phyloP scores from a whole-genome alignment of 2,797 vertebrate genomes.

The Acanthopagrus latus region DNA sequence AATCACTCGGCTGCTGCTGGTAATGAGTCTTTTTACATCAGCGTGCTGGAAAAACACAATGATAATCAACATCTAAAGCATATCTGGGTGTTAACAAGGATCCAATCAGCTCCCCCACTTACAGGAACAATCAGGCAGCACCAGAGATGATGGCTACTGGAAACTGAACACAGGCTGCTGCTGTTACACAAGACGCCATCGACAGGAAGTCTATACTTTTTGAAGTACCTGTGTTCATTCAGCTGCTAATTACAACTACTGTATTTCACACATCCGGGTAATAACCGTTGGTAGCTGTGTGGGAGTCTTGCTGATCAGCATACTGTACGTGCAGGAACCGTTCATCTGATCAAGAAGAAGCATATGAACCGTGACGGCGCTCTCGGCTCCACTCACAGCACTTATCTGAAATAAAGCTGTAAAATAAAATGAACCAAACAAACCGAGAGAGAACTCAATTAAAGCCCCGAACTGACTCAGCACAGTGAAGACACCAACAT shows the following conservation, averaged over 20 bases:
- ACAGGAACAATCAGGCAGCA: neutral
- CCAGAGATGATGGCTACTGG: neutral
- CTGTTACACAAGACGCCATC: neutral
- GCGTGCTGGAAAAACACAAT: neutral
- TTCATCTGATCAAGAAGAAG: conserved; percentile 20
- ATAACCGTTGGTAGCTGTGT: neutral
- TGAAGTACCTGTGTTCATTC: neutral
- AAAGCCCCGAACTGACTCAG: conserved; percentile 31
- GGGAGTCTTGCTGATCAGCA: neutral
- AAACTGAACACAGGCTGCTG: neutral
- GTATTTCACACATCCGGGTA: neutral
- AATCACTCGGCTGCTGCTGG: neutral
- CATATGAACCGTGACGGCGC: conserved; percentile 7
- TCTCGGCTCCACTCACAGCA: conserved; percentile 7
- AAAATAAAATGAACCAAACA: conserved; percentile 44
- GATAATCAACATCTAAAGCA: neutral
- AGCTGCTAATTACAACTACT: neutral
- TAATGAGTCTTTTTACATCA: neutral
- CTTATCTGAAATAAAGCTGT: conserved; percentile 30
- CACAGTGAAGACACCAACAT: neutral
- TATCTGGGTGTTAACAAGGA: neutral
- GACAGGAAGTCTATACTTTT: too few relatives aligned
- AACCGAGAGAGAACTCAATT: conserved; percentile 34
- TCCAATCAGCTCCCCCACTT: neutral
- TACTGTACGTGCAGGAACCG: conserved; percentile 3